phyloP scores from a whole-genome alignment of 2,888 invertebrate species.

The Tupiocoris notatus region DNA sequence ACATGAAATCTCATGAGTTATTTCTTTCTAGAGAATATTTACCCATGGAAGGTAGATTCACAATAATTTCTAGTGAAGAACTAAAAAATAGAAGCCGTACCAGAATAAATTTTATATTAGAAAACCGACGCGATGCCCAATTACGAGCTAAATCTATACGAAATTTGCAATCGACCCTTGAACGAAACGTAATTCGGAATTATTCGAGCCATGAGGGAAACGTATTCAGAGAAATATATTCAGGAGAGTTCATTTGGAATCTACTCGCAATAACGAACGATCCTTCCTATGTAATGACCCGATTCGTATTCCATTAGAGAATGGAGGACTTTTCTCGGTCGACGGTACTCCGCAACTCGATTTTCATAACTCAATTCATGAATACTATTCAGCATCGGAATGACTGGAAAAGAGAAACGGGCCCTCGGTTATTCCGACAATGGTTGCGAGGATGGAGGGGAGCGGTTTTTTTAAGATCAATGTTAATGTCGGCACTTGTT shows the following conservation, averaged over 20 bases:
- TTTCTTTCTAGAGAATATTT: too few relatives aligned
- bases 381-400: neutral
- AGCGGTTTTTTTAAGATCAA: constrained; percentile 1
- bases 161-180: too few relatives aligned
- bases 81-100: too few relatives aligned
- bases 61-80: too few relatives aligned
- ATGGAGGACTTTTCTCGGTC: neutral
- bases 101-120: too few relatives aligned
- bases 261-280: neutral
- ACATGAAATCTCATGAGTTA: too few relatives aligned
- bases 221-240: neutral
- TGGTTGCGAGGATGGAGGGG: neutral
- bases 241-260: neutral
- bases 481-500: constrained; percentile 24
- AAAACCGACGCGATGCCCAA: too few relatives aligned
- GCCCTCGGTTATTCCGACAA: neutral
- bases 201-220: constrained; percentile 29
- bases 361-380: neutral
- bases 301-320: neutral
- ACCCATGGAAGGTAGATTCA: too few relatives aligned
- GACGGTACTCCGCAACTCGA: neutral
- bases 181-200: too few relatives aligned
- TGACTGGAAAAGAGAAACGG: neutral
- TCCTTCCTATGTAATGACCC: neutral
- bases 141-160: too few relatives aligned